Percentiles rank a stretch among this genome's conserved stretches.
Evolutionary conservation across 1,140 invertebrate species (phyloP).

Genomic region (Pomacea maculata): DNA sequence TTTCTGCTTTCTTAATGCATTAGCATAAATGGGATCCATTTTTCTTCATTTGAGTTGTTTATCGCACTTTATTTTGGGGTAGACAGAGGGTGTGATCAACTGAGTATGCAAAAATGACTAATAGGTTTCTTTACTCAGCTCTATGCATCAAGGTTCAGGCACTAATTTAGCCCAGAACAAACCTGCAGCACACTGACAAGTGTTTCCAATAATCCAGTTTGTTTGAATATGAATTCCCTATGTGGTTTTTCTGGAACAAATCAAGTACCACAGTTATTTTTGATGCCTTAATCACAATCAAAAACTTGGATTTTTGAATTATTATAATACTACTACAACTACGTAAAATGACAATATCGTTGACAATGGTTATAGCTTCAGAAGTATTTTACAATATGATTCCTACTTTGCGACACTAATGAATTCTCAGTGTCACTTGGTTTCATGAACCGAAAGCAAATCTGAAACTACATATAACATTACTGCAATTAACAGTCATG

Average conservation of each 20-base stretch:
- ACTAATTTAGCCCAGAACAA: not conserved
- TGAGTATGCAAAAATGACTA: too few species aligned
- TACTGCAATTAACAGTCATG: not conserved
- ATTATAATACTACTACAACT: too few species aligned
- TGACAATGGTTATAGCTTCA: too few species aligned
- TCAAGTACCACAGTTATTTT: not conserved
- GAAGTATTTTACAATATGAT: too few species aligned
- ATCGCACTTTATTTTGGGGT: not conserved
- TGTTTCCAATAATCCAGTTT: constrained; percentile 44
- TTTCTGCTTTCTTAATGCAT: not conserved
- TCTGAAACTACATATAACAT: not conserved
- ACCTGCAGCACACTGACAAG: constrained; percentile 57
- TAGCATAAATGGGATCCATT: not conserved
- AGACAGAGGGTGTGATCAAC: not conserved
- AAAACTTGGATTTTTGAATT: not conserved
- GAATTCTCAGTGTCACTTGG: too few species aligned
- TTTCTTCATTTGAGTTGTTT: not conserved
- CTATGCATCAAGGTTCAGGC: not conserved
- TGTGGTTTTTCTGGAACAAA: constrained; percentile 55
- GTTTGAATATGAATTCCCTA: constrained; percentile 54
- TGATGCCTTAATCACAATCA: not conserved
- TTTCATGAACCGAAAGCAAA: not conserved
- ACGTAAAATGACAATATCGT: too few species aligned
- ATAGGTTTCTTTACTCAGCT: not conserved
- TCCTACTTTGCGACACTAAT: too few species aligned